phyloP scores from a whole-genome alignment of 2,797 vertebrate genomes.

The Neomorphus geoffroyi region DNA sequence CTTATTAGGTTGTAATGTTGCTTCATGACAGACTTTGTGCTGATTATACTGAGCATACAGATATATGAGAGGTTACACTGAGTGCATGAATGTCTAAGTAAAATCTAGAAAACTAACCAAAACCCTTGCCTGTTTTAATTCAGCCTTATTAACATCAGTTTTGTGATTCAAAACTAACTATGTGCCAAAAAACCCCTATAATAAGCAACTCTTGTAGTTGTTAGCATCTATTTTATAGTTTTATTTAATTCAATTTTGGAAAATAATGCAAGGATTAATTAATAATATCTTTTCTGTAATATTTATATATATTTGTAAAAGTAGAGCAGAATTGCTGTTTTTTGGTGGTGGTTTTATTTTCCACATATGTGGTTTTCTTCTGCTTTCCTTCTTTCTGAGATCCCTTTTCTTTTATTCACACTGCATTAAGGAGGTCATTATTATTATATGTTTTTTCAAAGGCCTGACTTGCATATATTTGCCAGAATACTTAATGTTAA shows the following conservation, averaged over 20 bases:
- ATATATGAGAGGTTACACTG: not conserved
- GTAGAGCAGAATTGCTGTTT: not conserved
- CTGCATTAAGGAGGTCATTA: not conserved
- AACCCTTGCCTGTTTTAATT: not conserved
- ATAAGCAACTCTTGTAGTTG: fast-evolving
- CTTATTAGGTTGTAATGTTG: not conserved
- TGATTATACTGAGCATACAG: not conserved
- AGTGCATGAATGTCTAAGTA: not conserved
- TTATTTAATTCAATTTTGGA: not conserved
- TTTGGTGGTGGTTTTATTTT: not conserved
- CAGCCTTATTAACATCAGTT: not conserved
- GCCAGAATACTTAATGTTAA: not conserved
- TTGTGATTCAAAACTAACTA: not conserved
- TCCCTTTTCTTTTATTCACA: not conserved
- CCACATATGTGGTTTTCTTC: not conserved
- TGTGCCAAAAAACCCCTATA: not conserved
- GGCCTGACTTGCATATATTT: not conserved
- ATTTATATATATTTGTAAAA: not conserved
- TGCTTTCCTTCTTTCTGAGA: not conserved
- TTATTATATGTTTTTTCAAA: not conserved
- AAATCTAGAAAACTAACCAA: not conserved
- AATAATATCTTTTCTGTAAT: not conserved
- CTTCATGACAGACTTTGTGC: fast-evolving
- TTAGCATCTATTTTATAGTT: not conserved
- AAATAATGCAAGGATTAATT: not conserved